Conservation (phyloP, 2,113 vertebrate species). For the Macquaria ambigua region DNA sequence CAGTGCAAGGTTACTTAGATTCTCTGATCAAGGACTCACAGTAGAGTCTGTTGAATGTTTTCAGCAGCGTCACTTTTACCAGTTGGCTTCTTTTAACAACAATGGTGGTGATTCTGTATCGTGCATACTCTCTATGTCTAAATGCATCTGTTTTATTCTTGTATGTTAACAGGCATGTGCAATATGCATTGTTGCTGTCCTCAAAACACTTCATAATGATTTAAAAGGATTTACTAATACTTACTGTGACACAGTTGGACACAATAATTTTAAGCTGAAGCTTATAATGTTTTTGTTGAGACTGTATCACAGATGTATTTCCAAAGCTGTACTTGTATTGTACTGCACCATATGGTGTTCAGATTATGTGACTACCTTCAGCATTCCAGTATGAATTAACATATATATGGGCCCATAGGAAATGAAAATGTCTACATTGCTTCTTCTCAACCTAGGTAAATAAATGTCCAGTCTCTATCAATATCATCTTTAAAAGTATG, state of each 20-base stretch:
- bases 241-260: background rate
- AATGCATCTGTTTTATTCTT: background rate
- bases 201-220: background rate
- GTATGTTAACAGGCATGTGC: background rate
- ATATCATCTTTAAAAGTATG: background rate
- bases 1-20: slow-evolving; percentile 26
- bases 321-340: background rate
- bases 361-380: background rate
- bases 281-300: background rate
- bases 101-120: background rate
- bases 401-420: background rate
- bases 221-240: background rate
- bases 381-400: background rate
- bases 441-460: background rate
- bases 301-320: background rate
- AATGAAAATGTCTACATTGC: background rate
- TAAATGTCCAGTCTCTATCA: background rate
- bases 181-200: background rate
- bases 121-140: background rate
- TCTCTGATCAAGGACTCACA: slow-evolving; percentile 46
- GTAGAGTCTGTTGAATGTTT: background rate
- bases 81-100: background rate
- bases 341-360: background rate
- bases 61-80: background rate
- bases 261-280: background rate